These are phyloP conservation scores for Panopea generosa DNA, from an alignment of 2,888 invertebrate species.

Conservation along the genomic window DNA sequence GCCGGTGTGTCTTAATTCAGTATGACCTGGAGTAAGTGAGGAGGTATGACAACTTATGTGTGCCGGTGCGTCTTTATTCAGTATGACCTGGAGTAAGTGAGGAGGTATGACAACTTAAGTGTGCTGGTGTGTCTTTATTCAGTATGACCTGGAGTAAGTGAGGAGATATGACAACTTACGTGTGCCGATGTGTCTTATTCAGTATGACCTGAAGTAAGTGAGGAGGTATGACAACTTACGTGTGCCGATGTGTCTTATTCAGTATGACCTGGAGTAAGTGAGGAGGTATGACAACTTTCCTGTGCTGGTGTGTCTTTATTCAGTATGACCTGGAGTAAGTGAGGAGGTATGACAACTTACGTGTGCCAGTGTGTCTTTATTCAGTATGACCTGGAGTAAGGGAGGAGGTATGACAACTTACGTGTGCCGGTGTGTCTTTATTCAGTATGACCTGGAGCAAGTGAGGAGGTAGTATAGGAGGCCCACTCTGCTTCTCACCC, in stretches of 20 bases:
- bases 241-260: too few relatives aligned
- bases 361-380: slow-evolving; percentile 95
- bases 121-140: slow-evolving; percentile 97
- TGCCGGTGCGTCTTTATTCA: slow-evolving; percentile 98
- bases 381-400: slow-evolving; percentile 98
- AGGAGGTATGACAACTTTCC: too few relatives aligned
- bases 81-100: slow-evolving; percentile 98
- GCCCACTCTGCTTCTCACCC: slow-evolving; percentile 96
- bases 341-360: too few relatives aligned
- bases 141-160: slow-evolving; percentile 99
- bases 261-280: too few relatives aligned
- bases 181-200: too few relatives aligned
- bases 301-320: slow-evolving; percentile 97
- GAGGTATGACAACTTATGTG: too few relatives aligned
- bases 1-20: slow-evolving; percentile 98
- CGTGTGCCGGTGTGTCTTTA: slow-evolving; percentile 94
- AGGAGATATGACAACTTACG: too few relatives aligned
- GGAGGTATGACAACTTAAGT: slow-evolving; percentile 91
- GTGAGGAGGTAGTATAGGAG: slow-evolving; percentile 99
- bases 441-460: slow-evolving; percentile 99
- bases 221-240: too few relatives aligned
- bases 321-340: slow-evolving; percentile 98
- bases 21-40: slow-evolving; percentile 99
- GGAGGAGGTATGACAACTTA: slow-evolving; percentile 93
- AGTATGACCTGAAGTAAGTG: too few relatives aligned